phyloP scores from a whole-genome alignment of 1,140 invertebrate species.

The Homarus americanus region DNA sequence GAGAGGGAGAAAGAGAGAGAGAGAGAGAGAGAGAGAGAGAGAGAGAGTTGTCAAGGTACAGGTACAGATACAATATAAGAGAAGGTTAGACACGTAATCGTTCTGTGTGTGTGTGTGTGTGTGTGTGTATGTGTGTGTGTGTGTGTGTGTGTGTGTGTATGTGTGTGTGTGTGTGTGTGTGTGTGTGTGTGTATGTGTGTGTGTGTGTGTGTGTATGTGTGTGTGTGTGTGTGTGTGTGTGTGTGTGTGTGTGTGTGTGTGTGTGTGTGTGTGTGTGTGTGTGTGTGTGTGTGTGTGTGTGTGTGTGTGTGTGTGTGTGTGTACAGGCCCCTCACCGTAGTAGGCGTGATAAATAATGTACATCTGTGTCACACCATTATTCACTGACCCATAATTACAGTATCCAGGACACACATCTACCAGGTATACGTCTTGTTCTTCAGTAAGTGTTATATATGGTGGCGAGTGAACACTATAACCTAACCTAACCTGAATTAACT shows the following conservation, averaged over 20 bases:
- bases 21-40: constrained; percentile 1
- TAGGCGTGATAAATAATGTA: too few relatives aligned
- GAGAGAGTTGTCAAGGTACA: not conserved
- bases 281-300: constrained; percentile 11
- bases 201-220: not conserved
- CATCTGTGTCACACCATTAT: too few relatives aligned
- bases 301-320: not conserved
- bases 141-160: too few relatives aligned
- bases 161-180: too few relatives aligned
- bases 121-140: too few relatives aligned
- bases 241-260: not conserved
- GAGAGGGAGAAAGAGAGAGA: not conserved
- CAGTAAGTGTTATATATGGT: too few relatives aligned
- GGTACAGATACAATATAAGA: not conserved
- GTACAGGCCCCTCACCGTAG: too few relatives aligned
- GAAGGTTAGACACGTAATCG: not conserved
- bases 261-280: not conserved
- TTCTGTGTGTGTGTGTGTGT: not conserved
- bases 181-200: not conserved
- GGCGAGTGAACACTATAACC: too few relatives aligned
- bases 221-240: not conserved
- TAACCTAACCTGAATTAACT: too few relatives aligned
- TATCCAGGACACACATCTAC: too few relatives aligned
- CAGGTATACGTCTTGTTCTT: too few relatives aligned
- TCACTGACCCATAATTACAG: too few relatives aligned